phyloP scores from a whole-genome alignment of 2,888 invertebrate species.

The Ommatoiulus sabulosus region DNA sequence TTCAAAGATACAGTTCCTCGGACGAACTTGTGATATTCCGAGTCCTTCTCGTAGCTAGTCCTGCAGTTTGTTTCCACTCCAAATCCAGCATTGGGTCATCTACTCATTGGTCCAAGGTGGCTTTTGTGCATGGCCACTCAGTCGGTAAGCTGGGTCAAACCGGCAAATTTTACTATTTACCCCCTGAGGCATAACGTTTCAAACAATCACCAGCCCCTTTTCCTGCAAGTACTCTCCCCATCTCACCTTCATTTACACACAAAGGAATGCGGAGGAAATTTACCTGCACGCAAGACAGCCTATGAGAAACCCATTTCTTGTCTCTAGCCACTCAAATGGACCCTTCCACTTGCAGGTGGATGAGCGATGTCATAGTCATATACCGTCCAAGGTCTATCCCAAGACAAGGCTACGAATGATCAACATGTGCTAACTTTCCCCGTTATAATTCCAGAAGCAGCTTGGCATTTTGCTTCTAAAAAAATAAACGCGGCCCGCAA shows the following conservation, averaged over 20 bases:
- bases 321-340: neutral
- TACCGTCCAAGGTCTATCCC: neutral
- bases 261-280: constrained; percentile 1
- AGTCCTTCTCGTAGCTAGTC: neutral
- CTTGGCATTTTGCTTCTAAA: no score
- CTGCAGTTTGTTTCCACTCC: neutral
- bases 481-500: no score
- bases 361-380: neutral
- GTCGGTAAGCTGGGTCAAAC: neutral
- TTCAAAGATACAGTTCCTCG: neutral
- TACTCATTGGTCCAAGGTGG: neutral
- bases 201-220: neutral
- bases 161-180: neutral
- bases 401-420: no score
- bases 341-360: neutral
- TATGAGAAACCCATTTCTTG: neutral
- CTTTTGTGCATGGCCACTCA: neutral
- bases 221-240: neutral
- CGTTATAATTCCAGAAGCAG: no score
- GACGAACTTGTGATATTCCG: no score
- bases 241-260: constrained; percentile 1
- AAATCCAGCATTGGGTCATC: neutral
- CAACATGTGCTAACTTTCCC: no score
- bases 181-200: neutral
- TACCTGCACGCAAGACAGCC: neutral